phyloP scores from a whole-genome alignment of 2,113 vertebrate species.

The Illadopsis cleaveri region DNA sequence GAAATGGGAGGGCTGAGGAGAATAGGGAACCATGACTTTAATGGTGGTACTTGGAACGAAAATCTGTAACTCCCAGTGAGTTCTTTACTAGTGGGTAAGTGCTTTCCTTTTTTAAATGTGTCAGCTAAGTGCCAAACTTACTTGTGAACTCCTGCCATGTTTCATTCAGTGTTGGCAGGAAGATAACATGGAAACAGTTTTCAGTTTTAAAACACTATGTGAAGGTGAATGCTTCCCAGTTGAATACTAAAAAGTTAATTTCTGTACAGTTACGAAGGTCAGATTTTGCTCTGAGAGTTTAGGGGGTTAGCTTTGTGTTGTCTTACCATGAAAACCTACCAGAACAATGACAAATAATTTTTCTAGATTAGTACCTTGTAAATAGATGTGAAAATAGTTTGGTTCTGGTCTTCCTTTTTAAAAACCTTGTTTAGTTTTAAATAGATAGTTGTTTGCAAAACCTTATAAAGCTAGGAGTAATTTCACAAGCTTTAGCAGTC shows the following conservation, averaged over 20 bases:
- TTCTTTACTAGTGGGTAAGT: neutral
- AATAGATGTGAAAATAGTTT: neutral
- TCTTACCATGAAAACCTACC: neutral
- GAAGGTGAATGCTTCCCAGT: neutral
- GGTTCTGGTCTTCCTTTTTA: neutral
- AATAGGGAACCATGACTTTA: neutral
- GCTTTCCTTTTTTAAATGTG: slow-evolving; percentile 33
- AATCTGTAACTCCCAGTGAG: neutral
- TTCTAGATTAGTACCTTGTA: neutral
- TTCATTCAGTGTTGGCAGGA: neutral
- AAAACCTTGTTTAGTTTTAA: neutral
- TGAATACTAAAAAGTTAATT: neutral
- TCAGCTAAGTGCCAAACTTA: neutral
- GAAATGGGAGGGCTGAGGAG: neutral
- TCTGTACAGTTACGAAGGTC: neutral
- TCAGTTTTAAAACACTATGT: neutral
- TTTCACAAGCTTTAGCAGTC: neutral
- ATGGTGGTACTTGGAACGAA: neutral
- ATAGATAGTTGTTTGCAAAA: neutral
- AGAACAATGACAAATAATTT: neutral
- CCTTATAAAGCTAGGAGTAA: neutral
- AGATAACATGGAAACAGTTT: neutral
- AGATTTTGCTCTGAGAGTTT: neutral
- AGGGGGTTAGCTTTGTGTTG: neutral
- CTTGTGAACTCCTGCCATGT: neutral